These are phyloP conservation scores for Saimiri boliviensis DNA, from an alignment of 2,113 vertebrate genomes.

Conservation along the genomic window DNA sequence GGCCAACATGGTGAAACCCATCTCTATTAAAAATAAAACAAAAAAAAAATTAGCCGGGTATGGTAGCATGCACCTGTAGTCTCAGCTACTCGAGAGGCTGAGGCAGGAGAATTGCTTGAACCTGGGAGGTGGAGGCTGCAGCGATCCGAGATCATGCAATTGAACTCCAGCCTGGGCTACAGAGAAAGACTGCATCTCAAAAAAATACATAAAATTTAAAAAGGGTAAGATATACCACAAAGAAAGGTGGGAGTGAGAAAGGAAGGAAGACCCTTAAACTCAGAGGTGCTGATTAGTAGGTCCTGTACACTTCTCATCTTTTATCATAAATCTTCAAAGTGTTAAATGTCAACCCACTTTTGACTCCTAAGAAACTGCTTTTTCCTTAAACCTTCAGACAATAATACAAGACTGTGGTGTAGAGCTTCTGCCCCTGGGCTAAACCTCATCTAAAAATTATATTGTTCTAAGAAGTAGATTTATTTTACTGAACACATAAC, in stretches of 20 bases:
- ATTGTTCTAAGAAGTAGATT: background rate
- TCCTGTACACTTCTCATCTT: background rate
- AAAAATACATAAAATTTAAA: no score
- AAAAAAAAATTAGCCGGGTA: no score
- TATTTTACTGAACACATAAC: conserved; percentile 26
- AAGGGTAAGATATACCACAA: background rate
- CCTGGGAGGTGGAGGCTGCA: no score
- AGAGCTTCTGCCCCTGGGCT: background rate
- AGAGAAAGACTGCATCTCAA: no score
- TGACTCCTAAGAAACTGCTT: background rate
- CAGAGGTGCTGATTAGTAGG: background rate
- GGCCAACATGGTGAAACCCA: no score
- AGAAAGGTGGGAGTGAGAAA: background rate
- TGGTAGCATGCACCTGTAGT: no score
- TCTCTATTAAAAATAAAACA: no score
- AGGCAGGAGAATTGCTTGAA: no score
- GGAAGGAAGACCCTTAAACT: background rate
- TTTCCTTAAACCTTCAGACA: background rate
- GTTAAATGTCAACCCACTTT: background rate
- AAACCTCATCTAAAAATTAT: background rate
- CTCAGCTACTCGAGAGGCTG: no score
- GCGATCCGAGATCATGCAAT: no score
- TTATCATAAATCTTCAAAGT: background rate
- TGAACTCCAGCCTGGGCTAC: no score
- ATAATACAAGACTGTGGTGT: background rate